These are phyloP conservation scores for Tyrophagus putrescentiae DNA, from an alignment of 1,140 invertebrate species.

Conservation along the genomic window DNA sequence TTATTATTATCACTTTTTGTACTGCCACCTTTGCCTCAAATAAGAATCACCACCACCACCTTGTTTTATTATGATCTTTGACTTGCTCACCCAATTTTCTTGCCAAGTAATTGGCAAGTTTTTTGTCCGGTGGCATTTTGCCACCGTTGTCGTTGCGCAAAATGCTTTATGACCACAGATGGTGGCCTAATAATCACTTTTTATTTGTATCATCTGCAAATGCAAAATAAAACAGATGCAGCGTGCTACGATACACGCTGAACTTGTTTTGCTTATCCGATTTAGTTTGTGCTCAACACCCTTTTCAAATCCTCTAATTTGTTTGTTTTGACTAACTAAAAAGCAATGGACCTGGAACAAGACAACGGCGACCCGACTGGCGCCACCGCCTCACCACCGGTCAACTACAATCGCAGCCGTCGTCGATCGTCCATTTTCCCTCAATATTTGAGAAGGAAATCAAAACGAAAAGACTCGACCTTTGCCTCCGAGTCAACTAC, in stretches of 20 bases:
- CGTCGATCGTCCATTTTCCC: constrained; percentile 3
- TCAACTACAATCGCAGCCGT: neutral
- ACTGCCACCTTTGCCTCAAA: no score
- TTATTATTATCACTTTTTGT: no score
- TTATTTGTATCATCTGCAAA: neutral
- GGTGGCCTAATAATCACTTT: no score
- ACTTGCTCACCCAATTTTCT: neutral
- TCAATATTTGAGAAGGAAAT: constrained; percentile 10
- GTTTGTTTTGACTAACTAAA: no score
- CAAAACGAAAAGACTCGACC: constrained; percentile 14
- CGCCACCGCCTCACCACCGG: neutral
- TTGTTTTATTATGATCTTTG: neutral
- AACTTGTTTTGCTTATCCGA: no score
- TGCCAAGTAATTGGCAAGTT: neutral
- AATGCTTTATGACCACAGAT: no score
- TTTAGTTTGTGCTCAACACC: no score
- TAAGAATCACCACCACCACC: neutral
- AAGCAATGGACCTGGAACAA: no score
- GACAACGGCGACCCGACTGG: no score
- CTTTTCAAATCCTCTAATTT: no score
- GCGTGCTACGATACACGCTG: no score
- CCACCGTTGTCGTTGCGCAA: no score
- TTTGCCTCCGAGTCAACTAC: constrained; percentile 18
- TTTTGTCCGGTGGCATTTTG: neutral
- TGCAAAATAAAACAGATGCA: neutral